Conservation (phyloP, 2,113 vertebrate genomes). For the Ophiodon elongatus region DNA sequence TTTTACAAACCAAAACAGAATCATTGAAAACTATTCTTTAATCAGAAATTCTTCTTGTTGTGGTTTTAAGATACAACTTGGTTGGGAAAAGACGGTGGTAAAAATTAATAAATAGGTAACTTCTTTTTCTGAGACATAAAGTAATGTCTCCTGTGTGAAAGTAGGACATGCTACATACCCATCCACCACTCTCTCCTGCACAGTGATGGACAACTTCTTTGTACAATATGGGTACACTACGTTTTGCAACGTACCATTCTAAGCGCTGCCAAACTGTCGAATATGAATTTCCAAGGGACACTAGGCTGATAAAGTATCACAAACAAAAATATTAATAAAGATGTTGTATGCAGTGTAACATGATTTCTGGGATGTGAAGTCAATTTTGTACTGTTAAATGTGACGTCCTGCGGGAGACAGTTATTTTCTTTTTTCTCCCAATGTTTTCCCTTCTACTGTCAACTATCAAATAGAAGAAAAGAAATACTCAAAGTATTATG, state of each 20-base stretch:
- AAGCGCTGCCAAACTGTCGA: neutral
- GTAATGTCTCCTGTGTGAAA: neutral
- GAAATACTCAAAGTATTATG: neutral
- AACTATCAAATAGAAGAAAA: neutral
- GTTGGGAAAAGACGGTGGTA: neutral
- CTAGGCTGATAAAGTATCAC: neutral
- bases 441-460: neutral
- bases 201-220: neutral
- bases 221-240: no score
- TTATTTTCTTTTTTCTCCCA: neutral
- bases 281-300: neutral
- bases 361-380: neutral
- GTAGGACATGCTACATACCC: neutral
- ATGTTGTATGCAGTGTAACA: neutral
- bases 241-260: neutral
- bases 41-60: neutral
- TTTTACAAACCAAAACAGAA: neutral
- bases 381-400: neutral
- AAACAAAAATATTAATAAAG: neutral
- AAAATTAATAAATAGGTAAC: neutral
- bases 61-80: neutral
- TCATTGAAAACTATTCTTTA: rapidly evolving
- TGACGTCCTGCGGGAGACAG: neutral
- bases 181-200: neutral
- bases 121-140: neutral